Evolutionary conservation across 2,797 vertebrate genomes (phyloP).

Genomic region (Coregonus suidteri): DNA sequence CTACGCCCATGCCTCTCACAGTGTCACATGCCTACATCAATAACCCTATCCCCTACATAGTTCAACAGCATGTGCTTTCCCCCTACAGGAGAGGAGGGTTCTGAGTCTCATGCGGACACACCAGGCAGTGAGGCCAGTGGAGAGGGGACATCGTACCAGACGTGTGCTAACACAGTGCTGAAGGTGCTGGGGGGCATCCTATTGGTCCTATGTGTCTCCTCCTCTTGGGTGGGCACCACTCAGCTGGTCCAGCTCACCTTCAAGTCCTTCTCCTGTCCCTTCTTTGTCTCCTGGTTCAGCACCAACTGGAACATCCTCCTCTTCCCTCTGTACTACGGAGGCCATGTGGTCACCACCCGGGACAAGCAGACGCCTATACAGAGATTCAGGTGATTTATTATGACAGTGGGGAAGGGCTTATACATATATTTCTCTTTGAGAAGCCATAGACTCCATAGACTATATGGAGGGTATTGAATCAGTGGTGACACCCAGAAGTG

Average conservation of each 20-base stretch:
- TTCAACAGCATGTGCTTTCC: background rate
- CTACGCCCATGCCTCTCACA: too few relatives aligned
- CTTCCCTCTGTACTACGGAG: slow-evolving; percentile 97
- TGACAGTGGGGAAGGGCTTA: background rate
- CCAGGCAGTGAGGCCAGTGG: slow-evolving; percentile 81
- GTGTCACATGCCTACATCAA: too few relatives aligned
- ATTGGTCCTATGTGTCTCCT: slow-evolving; percentile 92
- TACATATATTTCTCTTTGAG: background rate
- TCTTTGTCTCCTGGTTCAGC: slow-evolving; percentile 99
- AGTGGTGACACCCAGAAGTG: background rate
- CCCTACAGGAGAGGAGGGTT: slow-evolving; percentile 86
- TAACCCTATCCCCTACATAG: too few relatives aligned
- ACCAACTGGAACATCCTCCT: slow-evolving; percentile 99
- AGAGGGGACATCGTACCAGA: slow-evolving; percentile 82
- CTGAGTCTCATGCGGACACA: slow-evolving; percentile 84
- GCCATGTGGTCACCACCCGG: slow-evolving; percentile 86
- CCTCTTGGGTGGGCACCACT: slow-evolving; percentile 97
- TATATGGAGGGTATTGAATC: slow-evolving; percentile 2
- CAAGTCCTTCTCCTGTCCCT: slow-evolving; percentile 97
- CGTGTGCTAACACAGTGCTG: slow-evolving; percentile 80
- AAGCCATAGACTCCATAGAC: background rate
- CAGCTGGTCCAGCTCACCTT: slow-evolving; percentile 97
- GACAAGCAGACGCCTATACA: slow-evolving; percentile 95
- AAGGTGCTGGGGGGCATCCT: slow-evolving; percentile 93
- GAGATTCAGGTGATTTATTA: slow-evolving; percentile 88